Conservation (phyloP, 2,888 invertebrate genomes). For the Plusia festucae region DNA sequence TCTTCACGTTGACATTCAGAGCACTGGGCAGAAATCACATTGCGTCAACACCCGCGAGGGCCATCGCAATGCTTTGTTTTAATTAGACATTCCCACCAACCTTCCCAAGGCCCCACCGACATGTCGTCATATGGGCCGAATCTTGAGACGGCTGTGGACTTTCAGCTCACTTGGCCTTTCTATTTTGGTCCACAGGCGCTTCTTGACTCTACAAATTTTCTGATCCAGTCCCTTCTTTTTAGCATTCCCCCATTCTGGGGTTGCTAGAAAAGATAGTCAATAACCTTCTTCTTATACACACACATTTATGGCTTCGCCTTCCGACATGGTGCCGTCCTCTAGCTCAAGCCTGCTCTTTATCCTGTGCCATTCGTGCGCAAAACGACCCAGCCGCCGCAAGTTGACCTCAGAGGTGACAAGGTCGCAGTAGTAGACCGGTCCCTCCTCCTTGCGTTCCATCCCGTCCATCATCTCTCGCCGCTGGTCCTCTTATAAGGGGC, state of each 20-base stretch:
- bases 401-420: slow-evolving; percentile 19
- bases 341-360: not conserved
- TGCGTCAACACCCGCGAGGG: no score
- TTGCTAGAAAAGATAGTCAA: no score
- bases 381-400: slow-evolving; percentile 8
- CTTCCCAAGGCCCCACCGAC: slow-evolving; percentile 4
- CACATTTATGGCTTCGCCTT: slow-evolving; percentile 6
- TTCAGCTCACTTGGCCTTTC: not conserved
- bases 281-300: no score
- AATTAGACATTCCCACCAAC: not conserved
- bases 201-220: slow-evolving; percentile 15
- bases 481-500: slow-evolving; percentile 11
- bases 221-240: not conserved
- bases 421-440: slow-evolving; percentile 14
- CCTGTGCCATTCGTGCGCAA: slow-evolving; percentile 10
- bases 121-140: not conserved
- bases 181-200: not conserved
- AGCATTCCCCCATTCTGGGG: slow-evolving; percentile 22
- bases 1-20: no score
- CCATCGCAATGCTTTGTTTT: no score
- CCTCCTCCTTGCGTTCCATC: slow-evolving; percentile 5
- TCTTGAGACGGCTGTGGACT: not conserved
- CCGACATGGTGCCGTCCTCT: not conserved
- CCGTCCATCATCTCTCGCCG: slow-evolving; percentile 9
- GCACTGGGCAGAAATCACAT: no score